Percentiles rank a stretch among this genome's conserved stretches.
Conservation (phyloP, 2,888 invertebrate species). For the Microctonus brassicae region DNA sequence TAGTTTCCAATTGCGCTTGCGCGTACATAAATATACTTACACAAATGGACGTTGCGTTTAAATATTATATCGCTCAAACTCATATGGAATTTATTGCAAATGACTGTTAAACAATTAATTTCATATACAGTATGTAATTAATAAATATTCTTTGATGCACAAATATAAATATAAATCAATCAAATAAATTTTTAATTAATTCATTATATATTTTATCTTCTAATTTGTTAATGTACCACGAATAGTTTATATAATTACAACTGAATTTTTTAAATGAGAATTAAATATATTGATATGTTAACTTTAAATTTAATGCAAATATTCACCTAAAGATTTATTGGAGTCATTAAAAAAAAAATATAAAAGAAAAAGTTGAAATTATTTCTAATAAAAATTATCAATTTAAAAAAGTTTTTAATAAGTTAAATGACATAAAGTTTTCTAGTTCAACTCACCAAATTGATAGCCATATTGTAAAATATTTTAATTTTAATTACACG, state of each 20-base stretch:
- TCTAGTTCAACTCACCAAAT: not conserved
- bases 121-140: too few species aligned
- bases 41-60: conserved; percentile 29
- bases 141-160: too few species aligned
- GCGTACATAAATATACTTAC: not conserved
- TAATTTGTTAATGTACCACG: too few species aligned
- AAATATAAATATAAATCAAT: not conserved
- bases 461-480: conserved; percentile 1
- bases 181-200: not conserved
- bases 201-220: not conserved
- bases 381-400: not conserved
- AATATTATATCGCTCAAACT: conserved; percentile 7
- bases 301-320: not conserved
- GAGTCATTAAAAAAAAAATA: not conserved
- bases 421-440: not conserved
- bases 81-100: conserved; percentile 3
- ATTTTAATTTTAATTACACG: not conserved
- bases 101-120: conserved; percentile 7
- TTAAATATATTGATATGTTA: not conserved
- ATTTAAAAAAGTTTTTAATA: not conserved
- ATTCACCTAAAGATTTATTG: not conserved
- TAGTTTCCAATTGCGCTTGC: conserved; percentile 40
- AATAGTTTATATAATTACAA: too few species aligned
- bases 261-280: too few species aligned
- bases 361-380: not conserved